These are phyloP conservation scores for Sorex maritimensis DNA, from an alignment of 2,797 vertebrate genomes.

Conservation along the genomic window DNA sequence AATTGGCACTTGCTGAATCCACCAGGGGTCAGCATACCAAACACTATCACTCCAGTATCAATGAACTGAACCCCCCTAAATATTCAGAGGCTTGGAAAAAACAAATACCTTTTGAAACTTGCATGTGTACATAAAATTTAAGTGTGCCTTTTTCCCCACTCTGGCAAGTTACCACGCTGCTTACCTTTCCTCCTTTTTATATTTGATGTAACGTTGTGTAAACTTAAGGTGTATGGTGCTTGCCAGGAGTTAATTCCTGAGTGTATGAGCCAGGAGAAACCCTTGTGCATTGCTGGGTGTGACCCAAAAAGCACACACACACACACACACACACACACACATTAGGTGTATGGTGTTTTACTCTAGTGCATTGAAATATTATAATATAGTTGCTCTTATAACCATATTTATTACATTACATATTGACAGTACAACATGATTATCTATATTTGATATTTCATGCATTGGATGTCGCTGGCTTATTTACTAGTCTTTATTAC, in stretches of 20 bases:
- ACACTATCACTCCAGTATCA: background rate
- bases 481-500: background rate
- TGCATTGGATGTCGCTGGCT: background rate
- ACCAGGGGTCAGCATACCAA: constrained; percentile 83
- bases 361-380: background rate
- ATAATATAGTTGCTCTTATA: background rate
- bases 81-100: background rate
- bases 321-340: too few relatives aligned
- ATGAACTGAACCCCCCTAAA: background rate
- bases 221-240: background rate
- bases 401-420: background rate
- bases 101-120: constrained; percentile 19
- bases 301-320: too few relatives aligned
- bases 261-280: too few relatives aligned
- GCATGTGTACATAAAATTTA: background rate
- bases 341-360: background rate
- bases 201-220: background rate
- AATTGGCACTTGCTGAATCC: constrained; percentile 56
- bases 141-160: background rate
- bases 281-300: too few relatives aligned
- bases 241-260: too few relatives aligned
- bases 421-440: background rate
- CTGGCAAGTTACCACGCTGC: background rate
- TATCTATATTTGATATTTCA: background rate
- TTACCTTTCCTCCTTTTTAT: background rate